Evolutionary conservation across 2,797 vertebrate species (phyloP), one percentile per base, ranked within the genome.

Genomic region (Sebastes cheni): DNA sequence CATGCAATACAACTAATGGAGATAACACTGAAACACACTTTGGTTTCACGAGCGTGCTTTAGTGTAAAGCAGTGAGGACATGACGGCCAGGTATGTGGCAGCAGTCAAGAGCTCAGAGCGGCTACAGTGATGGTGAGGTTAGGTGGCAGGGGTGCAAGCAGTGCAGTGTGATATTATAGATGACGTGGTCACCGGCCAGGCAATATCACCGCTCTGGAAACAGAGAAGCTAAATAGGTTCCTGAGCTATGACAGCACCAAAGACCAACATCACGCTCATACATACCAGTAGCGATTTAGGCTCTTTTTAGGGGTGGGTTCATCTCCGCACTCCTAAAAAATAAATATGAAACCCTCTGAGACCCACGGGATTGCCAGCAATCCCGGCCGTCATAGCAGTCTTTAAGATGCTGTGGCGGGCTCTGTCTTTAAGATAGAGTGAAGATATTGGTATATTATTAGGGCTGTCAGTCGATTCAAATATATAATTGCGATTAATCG

Each of bases 131-230:
- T 54, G 85, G 78, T 89, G 82, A 89, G 85, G 78, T 82, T 81
- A 83, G 72, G 84, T 92, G 91, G 91, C 91, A 91, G 74, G 73
- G 85, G 87, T 85, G 87, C 82, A 77, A 83, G 86, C 65, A 1
- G 69, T 76, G 83, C 81, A 75, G 58, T 23, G 78, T 22, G 58
- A 82, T 46, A 46, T 46, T 85, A 79, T 72, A 79, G 86, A 85
- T 60, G 76, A 46, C 42, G 3, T 72, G 80, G 85, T 83, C 81
- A 81, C 80, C 29, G 34, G 73, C 82, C 55, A 86, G 68, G 67
- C 77, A 70, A 72, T 77, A 73, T 65, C 30, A 74, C 62, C 34
- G 5, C 84, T 73, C 84, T 12, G 42, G 82, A 90, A 84, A 88
- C 83, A 70, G 73, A 50, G 71, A 66, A 83, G 84, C 67, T 67